These are phyloP conservation scores for Halocaridina rubra DNA, from an alignment of 2,888 invertebrate genomes.

Conservation along the genomic window DNA sequence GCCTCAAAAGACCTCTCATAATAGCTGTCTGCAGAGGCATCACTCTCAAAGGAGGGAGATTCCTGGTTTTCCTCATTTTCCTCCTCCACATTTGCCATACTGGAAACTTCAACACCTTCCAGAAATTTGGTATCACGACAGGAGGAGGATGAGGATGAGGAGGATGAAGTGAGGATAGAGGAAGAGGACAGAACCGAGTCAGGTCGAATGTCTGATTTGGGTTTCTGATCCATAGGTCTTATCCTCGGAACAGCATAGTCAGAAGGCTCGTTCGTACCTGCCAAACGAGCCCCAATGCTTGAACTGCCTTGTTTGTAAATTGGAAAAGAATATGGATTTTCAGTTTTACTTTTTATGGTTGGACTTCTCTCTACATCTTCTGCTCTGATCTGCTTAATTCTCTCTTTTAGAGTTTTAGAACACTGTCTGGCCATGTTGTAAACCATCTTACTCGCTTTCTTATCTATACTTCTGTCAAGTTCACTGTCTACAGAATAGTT, in stretches of 20 bases:
- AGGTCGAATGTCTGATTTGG: slow-evolving; percentile 45
- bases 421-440: slow-evolving; percentile 68
- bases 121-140: slow-evolving; percentile 67
- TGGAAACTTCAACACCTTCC: slow-evolving; percentile 63
- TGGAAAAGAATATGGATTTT: slow-evolving; percentile 69
- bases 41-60: slow-evolving; percentile 66
- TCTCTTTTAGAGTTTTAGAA: slow-evolving; percentile 68
- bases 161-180: slow-evolving; percentile 40
- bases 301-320: slow-evolving; percentile 76
- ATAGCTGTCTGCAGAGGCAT: slow-evolving; percentile 76
- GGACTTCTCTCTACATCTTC: slow-evolving; percentile 63
- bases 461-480: slow-evolving; percentile 30
- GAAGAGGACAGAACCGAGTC: slow-evolving; percentile 73
- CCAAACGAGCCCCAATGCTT: slow-evolving; percentile 86
- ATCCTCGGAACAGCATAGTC: slow-evolving; percentile 73
- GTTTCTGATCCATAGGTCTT: slow-evolving; percentile 27
- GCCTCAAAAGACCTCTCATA: slow-evolving; percentile 82
- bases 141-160: slow-evolving; percentile 66
- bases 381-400: slow-evolving; percentile 66
- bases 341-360: slow-evolving; percentile 17
- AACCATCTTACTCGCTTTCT: slow-evolving; percentile 64
- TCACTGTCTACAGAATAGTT: slow-evolving; percentile 35
- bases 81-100: slow-evolving; percentile 64
- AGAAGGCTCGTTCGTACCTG: slow-evolving; percentile 72
- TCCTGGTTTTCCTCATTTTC: slow-evolving; percentile 64